Conservation (phyloP, 1,140 invertebrate species). For the Pachyrhynchus sulphureomaculatus region DNA sequence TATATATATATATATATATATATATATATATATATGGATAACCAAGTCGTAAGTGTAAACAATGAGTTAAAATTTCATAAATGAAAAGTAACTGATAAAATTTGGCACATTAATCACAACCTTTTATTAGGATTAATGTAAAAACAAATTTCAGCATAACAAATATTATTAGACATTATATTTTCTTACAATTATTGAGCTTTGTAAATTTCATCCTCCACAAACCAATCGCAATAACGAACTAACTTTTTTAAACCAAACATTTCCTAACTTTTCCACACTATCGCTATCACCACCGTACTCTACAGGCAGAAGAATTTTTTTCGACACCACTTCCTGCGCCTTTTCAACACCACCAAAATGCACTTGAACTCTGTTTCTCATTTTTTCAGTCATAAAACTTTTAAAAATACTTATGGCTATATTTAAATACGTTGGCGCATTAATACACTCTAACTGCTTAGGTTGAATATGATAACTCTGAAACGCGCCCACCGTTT, state of each 20-base stretch:
- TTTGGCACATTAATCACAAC: too few species aligned
- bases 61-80: too few species aligned
- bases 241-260: slow-evolving; percentile 58
- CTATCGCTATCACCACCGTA: slow-evolving; percentile 60
- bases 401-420: slow-evolving; percentile 67
- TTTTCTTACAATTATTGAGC: slow-evolving; percentile 40
- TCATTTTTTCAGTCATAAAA: slow-evolving; percentile 72
- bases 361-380: slow-evolving; percentile 58
- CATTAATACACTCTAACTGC: slow-evolving; percentile 70
- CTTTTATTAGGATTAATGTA: too few species aligned
- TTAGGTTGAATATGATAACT: slow-evolving; percentile 70
- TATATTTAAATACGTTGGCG: slow-evolving; percentile 66
- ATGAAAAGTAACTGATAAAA: too few species aligned
- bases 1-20: too few species aligned
- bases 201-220: slow-evolving; percentile 60
- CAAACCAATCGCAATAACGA: slow-evolving; percentile 58
- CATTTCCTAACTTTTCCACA: slow-evolving; percentile 56
- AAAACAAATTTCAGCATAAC: too few species aligned
- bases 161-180: too few species aligned
- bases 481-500: slow-evolving; percentile 65
- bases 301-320: slow-evolving; percentile 59
- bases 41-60: too few species aligned
- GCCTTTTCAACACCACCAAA: slow-evolving; percentile 49
- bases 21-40: too few species aligned
- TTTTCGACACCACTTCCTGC: slow-evolving; percentile 52